phyloP scores from a whole-genome alignment of 2,888 invertebrate genomes.

The Agrochola lota region DNA sequence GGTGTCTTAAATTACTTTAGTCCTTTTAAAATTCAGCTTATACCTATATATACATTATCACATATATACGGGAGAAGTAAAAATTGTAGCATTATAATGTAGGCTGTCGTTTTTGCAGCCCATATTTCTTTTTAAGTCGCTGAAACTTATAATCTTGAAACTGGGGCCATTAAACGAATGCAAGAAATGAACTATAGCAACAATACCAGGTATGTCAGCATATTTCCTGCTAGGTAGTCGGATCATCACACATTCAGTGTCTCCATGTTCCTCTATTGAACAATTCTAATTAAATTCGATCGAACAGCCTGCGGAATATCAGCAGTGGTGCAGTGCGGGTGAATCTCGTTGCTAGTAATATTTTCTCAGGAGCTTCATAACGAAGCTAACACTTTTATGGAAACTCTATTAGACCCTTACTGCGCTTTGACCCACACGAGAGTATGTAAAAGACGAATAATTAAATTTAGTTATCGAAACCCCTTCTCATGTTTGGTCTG shows the following conservation, averaged over 20 bases:
- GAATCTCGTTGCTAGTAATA: constrained; percentile 58
- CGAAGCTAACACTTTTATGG: constrained; percentile 25
- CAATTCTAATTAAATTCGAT: constrained; percentile 51
- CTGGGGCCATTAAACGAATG: constrained; percentile 19
- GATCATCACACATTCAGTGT: constrained; percentile 16
- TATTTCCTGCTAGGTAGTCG: not conserved
- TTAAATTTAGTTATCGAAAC: not conserved
- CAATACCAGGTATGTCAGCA: not conserved
- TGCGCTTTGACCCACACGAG: not conserved
- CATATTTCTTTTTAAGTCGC: constrained; percentile 10
- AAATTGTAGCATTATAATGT: not conserved
- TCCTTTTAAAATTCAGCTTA: not conserved
- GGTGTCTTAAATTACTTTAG: not conserved
- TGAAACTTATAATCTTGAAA: constrained; percentile 14
- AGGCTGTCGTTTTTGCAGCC: not conserved
- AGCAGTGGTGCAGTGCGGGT: constrained; percentile 63
- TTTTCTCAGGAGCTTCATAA: constrained; percentile 61
- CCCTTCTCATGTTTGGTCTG: not conserved
- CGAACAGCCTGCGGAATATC: constrained; percentile 59
- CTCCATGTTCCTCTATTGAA: constrained; percentile 10
- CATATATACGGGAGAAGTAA: not conserved
- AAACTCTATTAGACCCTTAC: constrained; percentile 8
- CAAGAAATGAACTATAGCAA: not conserved
- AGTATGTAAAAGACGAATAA: not conserved
- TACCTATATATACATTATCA: not conserved